These are phyloP conservation scores for Plecturocebus donacophilus DNA, from an alignment of 2,113 vertebrate species.

Conservation along the genomic window DNA sequence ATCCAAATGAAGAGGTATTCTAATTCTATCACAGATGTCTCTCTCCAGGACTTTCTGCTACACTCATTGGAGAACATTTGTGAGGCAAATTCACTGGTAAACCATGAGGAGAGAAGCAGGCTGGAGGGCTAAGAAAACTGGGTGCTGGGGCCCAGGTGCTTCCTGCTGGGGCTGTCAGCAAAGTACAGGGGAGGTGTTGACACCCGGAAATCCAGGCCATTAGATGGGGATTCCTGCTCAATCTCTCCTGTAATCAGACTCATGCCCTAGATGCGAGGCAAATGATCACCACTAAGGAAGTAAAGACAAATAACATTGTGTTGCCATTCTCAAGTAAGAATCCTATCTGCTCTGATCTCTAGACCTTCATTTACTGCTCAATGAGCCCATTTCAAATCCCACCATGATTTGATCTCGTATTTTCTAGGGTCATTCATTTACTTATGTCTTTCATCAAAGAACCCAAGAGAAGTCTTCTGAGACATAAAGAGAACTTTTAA, in stretches of 20 bases:
- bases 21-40: not conserved
- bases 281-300: not conserved
- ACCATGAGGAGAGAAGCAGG: not conserved
- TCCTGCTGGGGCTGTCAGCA: not conserved
- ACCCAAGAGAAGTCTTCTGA: slow-evolving; percentile 16
- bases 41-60: not conserved
- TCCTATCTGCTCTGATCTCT: not conserved
- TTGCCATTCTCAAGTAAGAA: not conserved
- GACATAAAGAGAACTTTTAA: slow-evolving; percentile 30
- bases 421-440: slow-evolving; percentile 42
- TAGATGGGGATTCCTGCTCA: not conserved
- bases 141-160: not conserved
- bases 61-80: not conserved
- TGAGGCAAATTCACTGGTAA: not conserved
- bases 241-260: not conserved
- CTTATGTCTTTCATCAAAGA: slow-evolving; percentile 45
- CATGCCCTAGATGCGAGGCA: not conserved
- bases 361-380: not conserved
- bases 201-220: not conserved
- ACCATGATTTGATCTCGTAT: not conserved
- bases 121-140: not conserved
- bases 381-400: not conserved
- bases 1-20: not conserved
- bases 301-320: not conserved
- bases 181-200: not conserved